Percentiles rank a stretch among this genome's conserved stretches.
phyloP scores from a whole-genome alignment of 2,888 invertebrate species.

The Drosophila mulleri region DNA sequence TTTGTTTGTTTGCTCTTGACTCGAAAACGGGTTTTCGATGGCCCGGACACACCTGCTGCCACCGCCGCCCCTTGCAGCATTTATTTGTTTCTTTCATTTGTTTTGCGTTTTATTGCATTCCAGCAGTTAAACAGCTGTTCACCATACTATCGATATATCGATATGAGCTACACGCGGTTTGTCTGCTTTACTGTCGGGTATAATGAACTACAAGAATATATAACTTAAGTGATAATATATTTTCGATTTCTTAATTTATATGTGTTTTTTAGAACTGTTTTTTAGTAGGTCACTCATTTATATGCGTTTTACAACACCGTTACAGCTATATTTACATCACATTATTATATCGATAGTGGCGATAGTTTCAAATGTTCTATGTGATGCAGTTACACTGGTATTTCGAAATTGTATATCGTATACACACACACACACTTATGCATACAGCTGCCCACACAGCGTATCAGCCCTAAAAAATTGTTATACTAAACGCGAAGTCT shows the following conservation, averaged over 20 bases:
- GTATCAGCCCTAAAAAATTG: background rate
- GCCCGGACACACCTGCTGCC: conserved; percentile 25
- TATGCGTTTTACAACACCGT: too few species aligned
- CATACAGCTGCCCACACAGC: background rate
- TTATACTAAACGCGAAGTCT: background rate
- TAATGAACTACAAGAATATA: background rate
- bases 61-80: conserved; percentile 18
- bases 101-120: conserved; percentile 31
- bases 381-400: background rate
- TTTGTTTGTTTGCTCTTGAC: conserved; percentile 73
- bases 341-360: background rate
- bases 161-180: background rate
- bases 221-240: background rate
- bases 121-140: conserved; percentile 38
- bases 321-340: background rate
- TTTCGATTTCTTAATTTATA: too few species aligned
- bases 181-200: background rate
- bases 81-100: conserved; percentile 36
- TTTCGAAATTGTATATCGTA: background rate
- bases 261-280: too few species aligned
- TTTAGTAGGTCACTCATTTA: too few species aligned
- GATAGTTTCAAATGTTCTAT: background rate
- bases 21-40: conserved; percentile 49
- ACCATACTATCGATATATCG: conserved; percentile 26
- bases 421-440: background rate